phyloP scores from a whole-genome alignment of 2,113 vertebrate species.

The Gymnobelideus leadbeateri region DNA sequence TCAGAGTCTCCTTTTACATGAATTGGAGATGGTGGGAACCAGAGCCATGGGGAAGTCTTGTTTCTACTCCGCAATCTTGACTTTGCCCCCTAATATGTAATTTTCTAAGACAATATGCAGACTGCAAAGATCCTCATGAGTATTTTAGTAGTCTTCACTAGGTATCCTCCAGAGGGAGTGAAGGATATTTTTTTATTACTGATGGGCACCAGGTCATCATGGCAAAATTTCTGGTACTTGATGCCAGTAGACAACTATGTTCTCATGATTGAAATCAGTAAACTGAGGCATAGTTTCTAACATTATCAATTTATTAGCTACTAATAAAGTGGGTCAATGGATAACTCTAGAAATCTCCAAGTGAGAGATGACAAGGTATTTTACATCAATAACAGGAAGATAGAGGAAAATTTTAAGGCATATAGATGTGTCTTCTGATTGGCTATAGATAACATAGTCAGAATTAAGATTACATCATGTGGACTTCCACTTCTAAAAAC shows the following conservation, averaged over 20 bases:
- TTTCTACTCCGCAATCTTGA: too few relatives aligned
- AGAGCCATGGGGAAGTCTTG: too few relatives aligned
- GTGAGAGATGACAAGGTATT: too few relatives aligned
- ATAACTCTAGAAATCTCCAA: background rate
- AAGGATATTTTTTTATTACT: too few relatives aligned
- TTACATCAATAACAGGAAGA: too few relatives aligned
- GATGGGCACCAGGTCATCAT: too few relatives aligned
- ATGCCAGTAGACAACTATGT: background rate
- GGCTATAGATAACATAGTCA: too few relatives aligned
- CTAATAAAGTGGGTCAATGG: background rate
- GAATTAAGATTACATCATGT: background rate
- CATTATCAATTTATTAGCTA: background rate
- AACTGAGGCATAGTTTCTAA: background rate
- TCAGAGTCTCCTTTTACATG: too few relatives aligned
- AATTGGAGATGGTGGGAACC: too few relatives aligned
- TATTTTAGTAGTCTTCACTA: background rate
- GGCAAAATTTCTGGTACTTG: background rate
- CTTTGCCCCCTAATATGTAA: background rate
- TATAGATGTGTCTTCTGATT: background rate
- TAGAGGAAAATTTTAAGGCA: background rate
- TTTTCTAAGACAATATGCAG: background rate
- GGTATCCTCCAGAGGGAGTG: too few relatives aligned
- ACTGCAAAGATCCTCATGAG: background rate
- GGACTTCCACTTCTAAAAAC: background rate
- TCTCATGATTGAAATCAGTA: background rate